phyloP scores from a whole-genome alignment of 2,113 vertebrate genomes.

The Labrus mixtus region DNA sequence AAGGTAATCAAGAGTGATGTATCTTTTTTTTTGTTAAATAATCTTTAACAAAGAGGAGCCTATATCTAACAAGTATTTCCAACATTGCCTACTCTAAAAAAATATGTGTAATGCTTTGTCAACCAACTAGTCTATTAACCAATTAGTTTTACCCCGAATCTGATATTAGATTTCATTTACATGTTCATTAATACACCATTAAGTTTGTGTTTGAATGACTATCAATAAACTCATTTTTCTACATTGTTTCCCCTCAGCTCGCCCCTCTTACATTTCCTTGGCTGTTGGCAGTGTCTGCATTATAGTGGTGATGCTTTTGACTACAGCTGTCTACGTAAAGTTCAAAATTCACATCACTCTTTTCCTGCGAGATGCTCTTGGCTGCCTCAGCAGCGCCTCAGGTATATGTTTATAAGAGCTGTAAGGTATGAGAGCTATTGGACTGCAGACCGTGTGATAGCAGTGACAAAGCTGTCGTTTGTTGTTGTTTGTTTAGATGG shows the following conservation, averaged over 20 bases:
- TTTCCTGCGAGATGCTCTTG: conserved; percentile 65
- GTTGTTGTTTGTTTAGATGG: conserved; percentile 66
- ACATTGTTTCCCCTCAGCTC: conserved; percentile 37
- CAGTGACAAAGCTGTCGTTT: background rate
- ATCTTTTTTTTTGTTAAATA: background rate
- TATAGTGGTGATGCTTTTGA: conserved; percentile 2
- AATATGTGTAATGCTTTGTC: too few species aligned
- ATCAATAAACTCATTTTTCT: background rate
- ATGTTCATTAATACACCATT: background rate
- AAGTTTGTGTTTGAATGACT: background rate
- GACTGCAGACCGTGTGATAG: background rate
- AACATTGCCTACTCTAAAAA: too few species aligned
- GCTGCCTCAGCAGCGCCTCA: conserved; percentile 32
- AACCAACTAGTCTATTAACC: too few species aligned
- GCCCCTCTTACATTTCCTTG: conserved; percentile 5
- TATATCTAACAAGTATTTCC: too few species aligned
- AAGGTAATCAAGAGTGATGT: conserved; percentile 7
- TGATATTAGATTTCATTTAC: background rate
- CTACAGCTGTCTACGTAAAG: conserved; percentile 49
- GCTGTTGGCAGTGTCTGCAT: background rate
- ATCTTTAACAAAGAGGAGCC: too few species aligned
- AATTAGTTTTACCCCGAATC: too few species aligned
- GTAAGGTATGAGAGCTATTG: too few species aligned
- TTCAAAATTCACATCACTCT: conserved; percentile 68
- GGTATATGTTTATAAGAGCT: conserved; percentile 47